Evolutionary conservation across 2,113 vertebrate genomes (phyloP), one percentile per base, ranked within the genome.

Genomic region (Lanius collurio): DNA sequence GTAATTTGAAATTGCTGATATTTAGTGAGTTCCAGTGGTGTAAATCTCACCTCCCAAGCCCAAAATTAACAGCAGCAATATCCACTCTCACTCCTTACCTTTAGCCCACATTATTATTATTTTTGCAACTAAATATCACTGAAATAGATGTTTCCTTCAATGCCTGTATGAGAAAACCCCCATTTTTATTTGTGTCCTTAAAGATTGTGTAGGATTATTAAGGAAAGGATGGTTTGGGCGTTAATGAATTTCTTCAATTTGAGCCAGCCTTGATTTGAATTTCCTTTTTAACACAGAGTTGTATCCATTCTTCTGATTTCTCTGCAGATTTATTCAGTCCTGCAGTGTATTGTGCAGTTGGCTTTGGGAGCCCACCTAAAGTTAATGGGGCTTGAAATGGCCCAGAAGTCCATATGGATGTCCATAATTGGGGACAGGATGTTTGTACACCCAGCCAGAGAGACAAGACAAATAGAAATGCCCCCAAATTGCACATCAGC

Each of bases 311-410:
- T 44, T 69, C 44, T 49, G 12, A 20, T 80, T 75, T 73, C 67
- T 85, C 37, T 70, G 77, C 74, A 60, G 63, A 22, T 75, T 56
- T 55, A 47, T 22, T 53, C 62, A 56, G 11, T 37, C 65, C 60
- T 89, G 47, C 63, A 76, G n/a, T 68, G 71, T 39, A 19, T 65
- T 87, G 70, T 76, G 77, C 74, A n/a, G 22, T 30, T 81, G 69
- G 78, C 60, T 84, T 87, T 87, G 62, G 65, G 81, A 95, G 41
- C 62, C 81, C 89, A 94, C 89, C 87, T 95, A 57, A 79, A 91
- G 11, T 87, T 87, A 95, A 89, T 78, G 74, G 77, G 63, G 83
- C 91, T 57, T 89, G 94, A 95, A 94, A 95, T 68, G 77, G 57
- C 91, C 46, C 83, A 73, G 74, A 49, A 93, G 20, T 84, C 87